Conservation (phyloP, 2,888 invertebrate species). For the Lottia scabra region DNA sequence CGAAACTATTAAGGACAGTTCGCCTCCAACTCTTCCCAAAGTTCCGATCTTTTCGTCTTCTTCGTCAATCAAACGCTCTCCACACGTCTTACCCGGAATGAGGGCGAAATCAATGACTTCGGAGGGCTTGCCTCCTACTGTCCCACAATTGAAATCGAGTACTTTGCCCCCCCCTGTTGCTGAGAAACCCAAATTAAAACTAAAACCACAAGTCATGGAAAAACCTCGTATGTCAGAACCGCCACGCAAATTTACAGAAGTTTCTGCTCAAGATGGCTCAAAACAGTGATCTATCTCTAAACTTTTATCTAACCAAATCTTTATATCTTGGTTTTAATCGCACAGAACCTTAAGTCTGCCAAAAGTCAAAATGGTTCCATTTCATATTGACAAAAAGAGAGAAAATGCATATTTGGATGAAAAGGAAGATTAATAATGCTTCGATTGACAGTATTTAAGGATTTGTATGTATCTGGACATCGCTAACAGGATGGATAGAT, state of each 20-base stretch:
- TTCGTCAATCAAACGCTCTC: conserved; percentile 8
- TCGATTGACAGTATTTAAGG: no score
- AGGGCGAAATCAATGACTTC: neutral
- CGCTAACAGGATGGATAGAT: no score
- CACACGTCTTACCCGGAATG: neutral
- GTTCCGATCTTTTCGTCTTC: conserved; percentile 6
- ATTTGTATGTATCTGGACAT: no score
- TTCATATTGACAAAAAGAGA: no score
- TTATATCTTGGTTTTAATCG: no score
- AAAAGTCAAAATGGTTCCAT: no score
- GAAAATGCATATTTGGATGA: no score
- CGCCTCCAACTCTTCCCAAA: neutral
- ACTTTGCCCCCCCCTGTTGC: conserved; percentile 56
- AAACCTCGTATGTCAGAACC: conserved; percentile 66
- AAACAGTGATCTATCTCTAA: no score
- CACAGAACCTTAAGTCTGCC: no score
- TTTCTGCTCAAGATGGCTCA: conserved; percentile 29
- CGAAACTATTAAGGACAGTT: neutral
- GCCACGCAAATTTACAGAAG: conserved; percentile 35
- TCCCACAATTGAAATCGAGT: neutral
- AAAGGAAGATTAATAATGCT: no score
- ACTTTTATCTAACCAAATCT: no score
- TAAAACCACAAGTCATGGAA: conserved; percentile 84
- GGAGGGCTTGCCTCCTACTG: conserved; percentile 12
- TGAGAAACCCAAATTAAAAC: conserved; percentile 71